Percentiles rank a stretch among this genome's conserved stretches.
phyloP scores from a whole-genome alignment of 2,113 vertebrate genomes.

The Takifugu flavidus region DNA sequence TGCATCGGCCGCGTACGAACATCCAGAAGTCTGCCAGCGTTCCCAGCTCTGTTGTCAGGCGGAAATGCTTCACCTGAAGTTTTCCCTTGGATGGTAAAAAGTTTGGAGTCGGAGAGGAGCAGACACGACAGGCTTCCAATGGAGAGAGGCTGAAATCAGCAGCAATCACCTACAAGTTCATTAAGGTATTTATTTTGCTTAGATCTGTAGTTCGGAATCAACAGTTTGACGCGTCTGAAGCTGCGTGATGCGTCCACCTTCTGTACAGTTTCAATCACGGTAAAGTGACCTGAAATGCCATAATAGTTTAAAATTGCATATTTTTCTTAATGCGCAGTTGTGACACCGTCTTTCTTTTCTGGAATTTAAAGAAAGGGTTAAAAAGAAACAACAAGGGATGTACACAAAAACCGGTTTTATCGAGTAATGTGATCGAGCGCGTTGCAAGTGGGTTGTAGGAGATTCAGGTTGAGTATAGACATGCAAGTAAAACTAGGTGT shows the following conservation, averaged over 20 bases:
- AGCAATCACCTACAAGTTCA: constrained; percentile 28
- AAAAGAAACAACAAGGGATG: not conserved
- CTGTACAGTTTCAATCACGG: too few species aligned
- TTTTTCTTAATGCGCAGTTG: too few species aligned
- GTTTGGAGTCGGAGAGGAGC: constrained; percentile 45
- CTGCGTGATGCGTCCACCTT: too few species aligned
- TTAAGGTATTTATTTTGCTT: constrained; percentile 38
- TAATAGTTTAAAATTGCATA: too few species aligned
- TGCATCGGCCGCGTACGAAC: not conserved
- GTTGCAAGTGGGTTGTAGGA: constrained; percentile 2
- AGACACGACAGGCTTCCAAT: constrained; percentile 49
- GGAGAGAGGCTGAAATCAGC: constrained; percentile 55
- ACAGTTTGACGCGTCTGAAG: not conserved
- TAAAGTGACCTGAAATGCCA: too few species aligned
- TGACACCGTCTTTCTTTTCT: not conserved
- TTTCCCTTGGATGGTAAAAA: constrained; percentile 49
- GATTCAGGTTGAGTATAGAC: constrained; percentile 30
- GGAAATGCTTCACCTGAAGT: constrained; percentile 74
- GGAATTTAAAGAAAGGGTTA: not conserved
- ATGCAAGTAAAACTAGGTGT: constrained; percentile 60
- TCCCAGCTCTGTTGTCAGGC: constrained; percentile 15
- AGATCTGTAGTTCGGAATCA: not conserved
- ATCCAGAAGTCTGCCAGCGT: constrained; percentile 9
- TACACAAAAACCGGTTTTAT: not conserved
- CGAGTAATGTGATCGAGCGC: constrained; percentile 3